phyloP scores from a whole-genome alignment of 2,888 invertebrate genomes.

The Acanthacorydalis orientalis region DNA sequence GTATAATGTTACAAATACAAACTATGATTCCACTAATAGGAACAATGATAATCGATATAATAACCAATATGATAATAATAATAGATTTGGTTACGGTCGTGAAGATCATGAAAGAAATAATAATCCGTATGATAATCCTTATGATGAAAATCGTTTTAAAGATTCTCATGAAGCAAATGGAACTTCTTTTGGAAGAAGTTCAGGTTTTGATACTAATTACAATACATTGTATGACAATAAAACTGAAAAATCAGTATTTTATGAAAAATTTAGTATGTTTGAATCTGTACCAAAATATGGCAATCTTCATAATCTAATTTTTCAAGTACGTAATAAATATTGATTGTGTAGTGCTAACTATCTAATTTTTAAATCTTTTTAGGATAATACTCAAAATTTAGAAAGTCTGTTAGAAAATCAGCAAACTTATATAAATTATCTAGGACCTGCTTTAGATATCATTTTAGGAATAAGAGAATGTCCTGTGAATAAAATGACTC shows the following conservation, averaged over 20 bases:
- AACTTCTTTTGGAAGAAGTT: slow-evolving; percentile 9
- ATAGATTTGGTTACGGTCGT: slow-evolving; percentile 14
- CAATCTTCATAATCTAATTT: slow-evolving; percentile 52
- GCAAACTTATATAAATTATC: slow-evolving; percentile 59
- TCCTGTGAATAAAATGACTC: slow-evolving; percentile 64
- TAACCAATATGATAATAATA: slow-evolving; percentile 9
- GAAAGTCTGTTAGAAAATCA: slow-evolving; percentile 47
- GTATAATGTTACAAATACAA: slow-evolving; percentile 4
- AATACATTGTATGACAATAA: too few relatives aligned
- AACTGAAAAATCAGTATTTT: slow-evolving; percentile 13
- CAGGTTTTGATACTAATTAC: slow-evolving; percentile 4
- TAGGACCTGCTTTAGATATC: slow-evolving; percentile 47
- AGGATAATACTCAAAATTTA: slow-evolving; percentile 61
- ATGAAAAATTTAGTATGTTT: slow-evolving; percentile 55
- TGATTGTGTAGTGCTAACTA: slow-evolving; percentile 4
- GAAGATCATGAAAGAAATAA: slow-evolving; percentile 12
- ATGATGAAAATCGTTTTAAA: background rate
- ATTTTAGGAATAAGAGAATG: slow-evolving; percentile 66
- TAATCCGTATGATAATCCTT: slow-evolving; percentile 8
- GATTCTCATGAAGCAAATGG: slow-evolving; percentile 3
- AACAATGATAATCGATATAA: slow-evolving; percentile 6
- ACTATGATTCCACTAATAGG: background rate
- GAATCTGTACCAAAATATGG: slow-evolving; percentile 52
- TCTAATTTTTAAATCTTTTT: slow-evolving; percentile 9
- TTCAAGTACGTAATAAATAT: slow-evolving; percentile 42